Evolutionary conservation across 2,888 invertebrate genomes (phyloP).

Genomic region (Drosophila macrospina): DNA sequence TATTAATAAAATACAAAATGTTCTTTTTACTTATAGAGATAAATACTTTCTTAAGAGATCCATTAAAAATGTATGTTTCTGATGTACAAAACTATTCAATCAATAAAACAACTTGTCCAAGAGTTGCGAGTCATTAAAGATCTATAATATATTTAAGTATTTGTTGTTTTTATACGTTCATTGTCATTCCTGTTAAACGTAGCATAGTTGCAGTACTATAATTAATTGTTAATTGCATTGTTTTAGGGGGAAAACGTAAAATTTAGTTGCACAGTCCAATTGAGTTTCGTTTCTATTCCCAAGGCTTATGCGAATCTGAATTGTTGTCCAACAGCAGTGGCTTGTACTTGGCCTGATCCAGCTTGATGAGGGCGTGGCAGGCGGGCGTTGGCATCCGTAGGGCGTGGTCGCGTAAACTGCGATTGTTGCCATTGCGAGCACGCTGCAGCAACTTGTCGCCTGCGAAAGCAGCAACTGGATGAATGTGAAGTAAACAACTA

Average conservation of each 20-base stretch:
- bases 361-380: conserved; percentile 49
- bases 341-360: conserved; percentile 30
- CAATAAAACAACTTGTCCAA: conserved; percentile 8
- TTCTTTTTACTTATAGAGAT: no score
- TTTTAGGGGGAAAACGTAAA: conserved; percentile 3
- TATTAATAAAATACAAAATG: no score
- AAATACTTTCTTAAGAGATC: no score
- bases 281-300: neutral
- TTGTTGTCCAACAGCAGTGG: conserved; percentile 32
- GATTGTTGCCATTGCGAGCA: conserved; percentile 56
- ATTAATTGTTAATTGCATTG: neutral
- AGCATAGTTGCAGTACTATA: neutral
- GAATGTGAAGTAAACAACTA: conserved; percentile 1
- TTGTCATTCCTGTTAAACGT: neutral
- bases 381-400: conserved; percentile 61
- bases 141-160: conserved; percentile 2
- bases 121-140: neutral
- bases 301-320: neutral
- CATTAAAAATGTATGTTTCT: no score
- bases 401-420: conserved; percentile 52
- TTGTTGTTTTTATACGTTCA: neutral
- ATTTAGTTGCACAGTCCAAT: conserved; percentile 1
- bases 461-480: conserved; percentile 31
- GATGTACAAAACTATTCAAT: no score
- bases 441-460: conserved; percentile 65